Percentiles rank a stretch among this genome's conserved stretches.
Evolutionary conservation across 2,797 vertebrate species (phyloP).

Genomic region (Hypotaenidia okinawae): DNA sequence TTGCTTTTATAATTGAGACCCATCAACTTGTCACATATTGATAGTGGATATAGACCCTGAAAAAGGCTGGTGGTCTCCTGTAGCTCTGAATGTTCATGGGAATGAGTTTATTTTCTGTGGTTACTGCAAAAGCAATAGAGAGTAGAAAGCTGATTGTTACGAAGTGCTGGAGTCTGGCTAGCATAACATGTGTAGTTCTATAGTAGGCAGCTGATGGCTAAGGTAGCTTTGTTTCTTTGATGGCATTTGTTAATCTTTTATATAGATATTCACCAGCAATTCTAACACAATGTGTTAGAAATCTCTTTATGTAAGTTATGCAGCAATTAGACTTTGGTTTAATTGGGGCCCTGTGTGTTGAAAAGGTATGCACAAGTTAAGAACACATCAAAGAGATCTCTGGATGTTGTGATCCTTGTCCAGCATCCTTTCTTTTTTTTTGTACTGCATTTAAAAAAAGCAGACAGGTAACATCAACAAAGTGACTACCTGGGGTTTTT

Average conservation of each 20-base stretch:
- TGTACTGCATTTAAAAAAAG: neutral
- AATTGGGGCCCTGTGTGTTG: neutral
- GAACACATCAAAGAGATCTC: neutral
- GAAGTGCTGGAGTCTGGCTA: neutral
- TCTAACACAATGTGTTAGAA: neutral
- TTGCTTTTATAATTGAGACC: conserved; percentile 74
- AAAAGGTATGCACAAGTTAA: neutral
- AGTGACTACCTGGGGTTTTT: neutral
- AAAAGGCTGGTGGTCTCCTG: conserved; percentile 35
- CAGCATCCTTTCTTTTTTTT: neutral
- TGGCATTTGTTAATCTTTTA: neutral
- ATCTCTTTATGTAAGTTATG: neutral
- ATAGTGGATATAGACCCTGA: conserved; percentile 65
- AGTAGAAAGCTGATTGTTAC: neutral
- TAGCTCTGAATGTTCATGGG: neutral
- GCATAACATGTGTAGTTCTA: neutral
- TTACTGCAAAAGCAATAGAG: neutral
- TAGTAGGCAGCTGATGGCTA: neutral
- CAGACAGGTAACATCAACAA: neutral
- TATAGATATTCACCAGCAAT: neutral
- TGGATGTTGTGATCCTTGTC: neutral
- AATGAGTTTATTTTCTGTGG: conserved; percentile 22
- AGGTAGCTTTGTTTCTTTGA: neutral
- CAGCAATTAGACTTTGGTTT: neutral
- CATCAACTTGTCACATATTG: conserved; percentile 68